Evolutionary conservation across 2,797 vertebrate genomes (phyloP).

Genomic region (Parotocinclus haroldoi): DNA sequence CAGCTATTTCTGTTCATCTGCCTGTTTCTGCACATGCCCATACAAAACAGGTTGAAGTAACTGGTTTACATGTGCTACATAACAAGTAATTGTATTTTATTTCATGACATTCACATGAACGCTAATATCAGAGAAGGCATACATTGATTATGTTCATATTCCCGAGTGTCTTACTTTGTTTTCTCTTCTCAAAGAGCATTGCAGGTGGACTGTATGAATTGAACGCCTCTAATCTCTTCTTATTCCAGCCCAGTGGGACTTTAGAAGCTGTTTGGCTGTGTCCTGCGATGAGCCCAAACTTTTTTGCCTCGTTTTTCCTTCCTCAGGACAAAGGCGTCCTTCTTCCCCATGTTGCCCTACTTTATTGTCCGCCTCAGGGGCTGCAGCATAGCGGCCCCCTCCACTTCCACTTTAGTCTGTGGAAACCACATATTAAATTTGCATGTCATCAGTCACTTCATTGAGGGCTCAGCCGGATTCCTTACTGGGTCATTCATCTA

Average conservation of each 20-base stretch:
- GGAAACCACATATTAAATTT: constrained; percentile 76
- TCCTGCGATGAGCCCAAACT: constrained; percentile 59
- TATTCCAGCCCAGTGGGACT: constrained; percentile 15
- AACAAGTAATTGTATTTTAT: too few species aligned
- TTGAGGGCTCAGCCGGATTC: constrained; percentile 71
- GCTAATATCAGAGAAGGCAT: too few species aligned
- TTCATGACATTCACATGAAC: too few species aligned
- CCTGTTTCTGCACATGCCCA: too few species aligned
- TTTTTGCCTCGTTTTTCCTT: constrained; percentile 49
- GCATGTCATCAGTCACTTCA: constrained; percentile 70
- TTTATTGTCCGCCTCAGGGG: constrained; percentile 74
- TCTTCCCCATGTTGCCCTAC: constrained; percentile 72
- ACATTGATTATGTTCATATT: too few species aligned
- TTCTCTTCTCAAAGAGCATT: not conserved
- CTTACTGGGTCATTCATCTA: constrained; percentile 73
- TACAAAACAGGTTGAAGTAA: too few species aligned
- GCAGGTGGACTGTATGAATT: constrained; percentile 33
- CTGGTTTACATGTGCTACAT: too few species aligned
- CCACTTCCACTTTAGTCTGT: constrained; percentile 62
- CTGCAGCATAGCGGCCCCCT: constrained; percentile 62
- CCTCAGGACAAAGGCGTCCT: constrained; percentile 62
- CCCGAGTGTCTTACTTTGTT: too few species aligned
- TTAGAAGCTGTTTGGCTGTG: constrained; percentile 54
- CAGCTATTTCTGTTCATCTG: too few species aligned
- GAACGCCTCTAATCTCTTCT: constrained; percentile 25